Base-by-base conservation (phyloP, 2,888 invertebrate genomes). In the Eumacrocentrus americanus region DNA sequence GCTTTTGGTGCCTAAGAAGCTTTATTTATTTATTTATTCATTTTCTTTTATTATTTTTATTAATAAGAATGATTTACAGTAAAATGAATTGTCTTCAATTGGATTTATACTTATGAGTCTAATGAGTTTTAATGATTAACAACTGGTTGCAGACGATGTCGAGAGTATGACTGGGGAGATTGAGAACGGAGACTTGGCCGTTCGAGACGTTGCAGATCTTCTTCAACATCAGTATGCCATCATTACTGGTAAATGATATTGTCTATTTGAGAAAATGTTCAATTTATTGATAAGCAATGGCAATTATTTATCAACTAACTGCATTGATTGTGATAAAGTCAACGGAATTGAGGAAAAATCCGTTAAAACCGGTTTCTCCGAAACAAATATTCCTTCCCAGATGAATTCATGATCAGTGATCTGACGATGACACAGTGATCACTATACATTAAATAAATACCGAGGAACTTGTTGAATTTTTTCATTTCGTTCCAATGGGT, bases 151-250 rank as follows among this genome's bases (percentile, higher is more conserved):
- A 81, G 81, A 81, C 68, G 80, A 81, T 81, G 80, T 78, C 58
- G 80, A 80, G 73, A 81, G 80, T 71, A 81, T 81, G 80, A 81
- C 80, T 62, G 80, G 80, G 62, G 81, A 87, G 58, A 83, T 87
- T 60, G 86, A 87, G 62, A 86, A 87, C 72, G 86, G 86, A 63
- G 83, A 86, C 60, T 83, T 88, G 75, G 85, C 86, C 67, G 90
- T 92, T 58, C 86, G 89, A 68, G 92, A 91, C 82, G 94, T 95
- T 72, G 91, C 92, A 40, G 93, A 94, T 79, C 84, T 95, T 68
- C 84, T 96, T 61, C 90, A 94, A 78, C 90, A 92, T 62, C 92
- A 94, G 83, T 95, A 92, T 82, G 93, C 94, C 63, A 89, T 94
- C 77, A 90, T 95, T 69, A 92, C 95, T 65, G 96, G 86, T 86